Percentiles rank a stretch among this genome's conserved stretches.
phyloP scores from a whole-genome alignment of 2,113 vertebrate species.

The Acrocephalus kingi region DNA sequence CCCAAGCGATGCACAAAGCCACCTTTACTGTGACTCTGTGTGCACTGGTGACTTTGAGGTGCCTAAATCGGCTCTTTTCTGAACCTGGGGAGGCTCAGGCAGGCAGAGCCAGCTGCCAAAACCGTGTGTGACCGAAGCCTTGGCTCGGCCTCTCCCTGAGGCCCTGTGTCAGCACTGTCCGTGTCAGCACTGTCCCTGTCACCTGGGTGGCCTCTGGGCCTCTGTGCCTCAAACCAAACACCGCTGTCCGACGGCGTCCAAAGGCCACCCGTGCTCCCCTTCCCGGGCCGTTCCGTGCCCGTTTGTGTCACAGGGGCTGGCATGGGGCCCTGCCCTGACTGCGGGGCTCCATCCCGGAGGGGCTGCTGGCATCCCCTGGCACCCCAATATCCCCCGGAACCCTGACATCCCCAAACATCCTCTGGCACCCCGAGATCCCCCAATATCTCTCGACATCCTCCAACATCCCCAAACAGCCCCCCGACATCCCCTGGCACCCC shows the following conservation, averaged over 20 bases:
- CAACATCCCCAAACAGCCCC: no score
- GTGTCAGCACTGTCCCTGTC: accelerated
- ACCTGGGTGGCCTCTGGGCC: accelerated
- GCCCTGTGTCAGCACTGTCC: no score
- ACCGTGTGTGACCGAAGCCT: accelerated
- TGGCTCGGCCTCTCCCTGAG: accelerated
- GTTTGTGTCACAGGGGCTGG: accelerated
- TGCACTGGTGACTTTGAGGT: neutral
- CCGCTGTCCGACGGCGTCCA: accelerated
- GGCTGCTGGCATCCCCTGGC: neutral
- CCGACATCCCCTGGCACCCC: no score
- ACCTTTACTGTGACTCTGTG: neutral
- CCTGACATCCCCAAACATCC: neutral
- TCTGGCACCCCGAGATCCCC: neutral
- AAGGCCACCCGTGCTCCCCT: accelerated
- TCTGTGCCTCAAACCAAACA: accelerated
- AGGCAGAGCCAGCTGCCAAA: neutral
- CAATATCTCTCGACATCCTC: no score
- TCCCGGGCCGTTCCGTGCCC: accelerated
- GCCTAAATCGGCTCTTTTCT: neutral
- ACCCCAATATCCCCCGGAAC: no score
- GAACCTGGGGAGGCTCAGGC: neutral
- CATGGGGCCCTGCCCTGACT: neutral
- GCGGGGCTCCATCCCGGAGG: no score
- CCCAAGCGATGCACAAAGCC: neutral